These are phyloP conservation scores for Stichodactyla mertensii DNA, from an alignment of 64 coral and sea anemone genomes.

Conservation along the genomic window DNA sequence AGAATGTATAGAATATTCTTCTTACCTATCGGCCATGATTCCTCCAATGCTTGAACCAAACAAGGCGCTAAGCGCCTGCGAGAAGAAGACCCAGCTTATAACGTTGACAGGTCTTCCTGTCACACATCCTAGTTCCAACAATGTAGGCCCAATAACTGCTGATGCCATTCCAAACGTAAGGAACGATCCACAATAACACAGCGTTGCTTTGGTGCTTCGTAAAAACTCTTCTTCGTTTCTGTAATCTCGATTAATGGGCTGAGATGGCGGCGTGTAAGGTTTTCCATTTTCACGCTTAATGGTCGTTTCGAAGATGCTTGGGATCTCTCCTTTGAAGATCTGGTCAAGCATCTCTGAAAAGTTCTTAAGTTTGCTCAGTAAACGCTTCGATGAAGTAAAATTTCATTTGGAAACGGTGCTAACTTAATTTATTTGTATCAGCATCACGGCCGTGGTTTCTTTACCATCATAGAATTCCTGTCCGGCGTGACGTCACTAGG, in stretches of 20 bases:
- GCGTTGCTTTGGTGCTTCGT: conserved; percentile 52
- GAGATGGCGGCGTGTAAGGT: neutral
- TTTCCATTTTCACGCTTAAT: conserved; percentile 59
- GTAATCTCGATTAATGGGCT: conserved; percentile 45
- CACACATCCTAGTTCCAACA: conserved; percentile 87
- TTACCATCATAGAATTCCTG: neutral
- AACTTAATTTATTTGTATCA: neutral
- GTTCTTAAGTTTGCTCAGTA: neutral
- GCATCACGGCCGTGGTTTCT: neutral
- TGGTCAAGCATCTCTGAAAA: conserved; percentile 57
- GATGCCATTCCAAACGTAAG: conserved; percentile 93
- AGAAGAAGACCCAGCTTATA: conserved; percentile 92
- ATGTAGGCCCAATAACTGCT: conserved; percentile 85
- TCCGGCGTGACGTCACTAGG: neutral
- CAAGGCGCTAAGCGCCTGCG: conserved; percentile 78
- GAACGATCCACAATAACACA: conserved; percentile 93
- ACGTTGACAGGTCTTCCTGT: conserved; percentile 54
- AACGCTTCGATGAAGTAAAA: neutral
- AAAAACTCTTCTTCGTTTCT: conserved; percentile 94
- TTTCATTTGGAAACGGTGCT: neutral
- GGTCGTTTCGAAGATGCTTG: conserved; percentile 88
- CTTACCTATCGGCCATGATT: conserved; percentile 87
- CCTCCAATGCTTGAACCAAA: conserved; percentile 89
- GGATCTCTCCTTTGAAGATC: conserved; percentile 88
- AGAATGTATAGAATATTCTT: neutral